Evolutionary conservation across 2,797 vertebrate genomes (phyloP).

Genomic region (Sebastes hubbsi): DNA sequence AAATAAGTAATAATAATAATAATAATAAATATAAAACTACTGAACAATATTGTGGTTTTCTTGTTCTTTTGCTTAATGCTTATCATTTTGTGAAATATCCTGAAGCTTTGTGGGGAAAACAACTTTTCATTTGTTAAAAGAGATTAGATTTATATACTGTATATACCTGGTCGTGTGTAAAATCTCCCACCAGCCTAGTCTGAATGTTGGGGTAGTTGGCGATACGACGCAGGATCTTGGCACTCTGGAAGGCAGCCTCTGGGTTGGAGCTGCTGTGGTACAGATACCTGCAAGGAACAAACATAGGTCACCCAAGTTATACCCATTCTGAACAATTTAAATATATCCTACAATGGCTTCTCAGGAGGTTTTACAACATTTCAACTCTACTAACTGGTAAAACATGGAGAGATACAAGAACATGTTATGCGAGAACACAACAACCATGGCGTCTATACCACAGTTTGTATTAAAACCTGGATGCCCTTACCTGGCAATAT

Average conservation of each 20-base stretch:
- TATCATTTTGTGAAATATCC: not conserved
- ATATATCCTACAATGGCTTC: not conserved
- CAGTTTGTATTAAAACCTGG: not conserved
- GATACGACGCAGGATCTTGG: constrained; percentile 95
- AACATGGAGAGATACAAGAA: not conserved
- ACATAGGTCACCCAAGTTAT: not conserved
- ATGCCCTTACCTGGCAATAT: constrained; percentile 89
- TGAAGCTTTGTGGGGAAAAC: not conserved
- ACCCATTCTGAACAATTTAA: not conserved
- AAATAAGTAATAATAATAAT: not conserved
- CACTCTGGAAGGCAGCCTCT: constrained; percentile 94
- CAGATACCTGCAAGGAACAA: constrained; percentile 84
- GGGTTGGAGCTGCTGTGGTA: constrained; percentile 94
- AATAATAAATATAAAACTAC: not conserved
- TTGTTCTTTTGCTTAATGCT: not conserved
- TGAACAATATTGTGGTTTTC: not conserved
- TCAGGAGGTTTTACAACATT: not conserved
- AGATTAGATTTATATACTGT: not conserved
- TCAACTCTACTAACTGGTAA: not conserved
- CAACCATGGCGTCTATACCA: too few species aligned
- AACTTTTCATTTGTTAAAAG: not conserved
- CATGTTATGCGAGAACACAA: not conserved
- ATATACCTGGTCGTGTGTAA: constrained; percentile 93
- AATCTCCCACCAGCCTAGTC: constrained; percentile 93
- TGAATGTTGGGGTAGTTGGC: constrained; percentile 96